phyloP scores from a whole-genome alignment of 2,888 invertebrate genomes.

The Plebejus argus region DNA sequence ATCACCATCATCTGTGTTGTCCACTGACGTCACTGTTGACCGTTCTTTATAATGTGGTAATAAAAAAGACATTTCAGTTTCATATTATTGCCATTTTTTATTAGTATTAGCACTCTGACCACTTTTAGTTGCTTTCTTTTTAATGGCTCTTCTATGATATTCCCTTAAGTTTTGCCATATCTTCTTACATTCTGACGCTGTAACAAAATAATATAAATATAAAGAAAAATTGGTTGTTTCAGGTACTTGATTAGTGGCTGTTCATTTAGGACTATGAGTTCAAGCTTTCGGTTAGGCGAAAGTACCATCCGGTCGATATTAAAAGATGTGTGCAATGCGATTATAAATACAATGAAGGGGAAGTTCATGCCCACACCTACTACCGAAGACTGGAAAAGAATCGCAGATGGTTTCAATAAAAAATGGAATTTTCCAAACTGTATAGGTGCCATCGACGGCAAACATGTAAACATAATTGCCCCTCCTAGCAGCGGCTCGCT shows the following conservation, averaged over 20 bases:
- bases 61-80: conserved; percentile 20
- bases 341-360: conserved; percentile 20
- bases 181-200: conserved; percentile 20
- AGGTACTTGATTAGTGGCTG: conserved; percentile 18
- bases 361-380: conserved; percentile 39
- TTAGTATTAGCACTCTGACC: conserved; percentile 20
- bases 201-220: conserved; percentile 18
- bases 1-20: conserved; percentile 20
- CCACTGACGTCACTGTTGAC: conserved; percentile 18
- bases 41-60: conserved; percentile 20
- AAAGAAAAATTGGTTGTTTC: conserved; percentile 20
- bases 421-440: conserved; percentile 43
- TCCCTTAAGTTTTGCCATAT: conserved; percentile 20
- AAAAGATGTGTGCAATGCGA: conserved; percentile 20
- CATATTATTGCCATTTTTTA: conserved; percentile 20
- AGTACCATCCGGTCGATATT: conserved; percentile 20
- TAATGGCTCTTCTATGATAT: conserved; percentile 18
- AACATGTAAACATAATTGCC: conserved; percentile 41
- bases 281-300: conserved; percentile 20
- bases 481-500: conserved; percentile 39
- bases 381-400: conserved; percentile 37
- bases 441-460: conserved; percentile 43
- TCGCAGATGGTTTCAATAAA: conserved; percentile 37
- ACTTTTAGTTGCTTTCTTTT: conserved; percentile 18
- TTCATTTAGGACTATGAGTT: conserved; percentile 20